phyloP scores from a whole-genome alignment of 1,140 invertebrate species.

The Cherax destructor region DNA sequence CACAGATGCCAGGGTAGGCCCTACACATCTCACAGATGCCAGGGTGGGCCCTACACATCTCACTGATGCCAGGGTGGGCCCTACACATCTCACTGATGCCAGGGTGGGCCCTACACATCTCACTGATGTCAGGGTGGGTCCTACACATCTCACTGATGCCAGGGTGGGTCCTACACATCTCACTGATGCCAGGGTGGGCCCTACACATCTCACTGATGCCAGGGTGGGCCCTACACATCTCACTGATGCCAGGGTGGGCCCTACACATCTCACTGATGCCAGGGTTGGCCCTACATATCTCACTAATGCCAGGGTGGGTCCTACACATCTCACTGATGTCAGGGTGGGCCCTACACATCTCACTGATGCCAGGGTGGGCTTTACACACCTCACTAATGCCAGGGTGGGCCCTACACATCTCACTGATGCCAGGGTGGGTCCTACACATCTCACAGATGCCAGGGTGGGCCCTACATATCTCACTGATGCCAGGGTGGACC shows the following conservation, averaged over 20 bases:
- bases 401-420: not conserved
- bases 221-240: not conserved
- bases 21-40: too few species aligned
- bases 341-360: not conserved
- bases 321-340: not conserved
- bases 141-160: not conserved
- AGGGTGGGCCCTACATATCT: not conserved
- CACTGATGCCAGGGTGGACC: not conserved
- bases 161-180: not conserved
- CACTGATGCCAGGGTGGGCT: too few species aligned
- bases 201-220: not conserved
- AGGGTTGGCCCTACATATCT: not conserved
- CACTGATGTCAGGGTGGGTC: conserved; percentile 78
- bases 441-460: not conserved
- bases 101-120: not conserved
- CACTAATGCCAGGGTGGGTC: conserved; percentile 78
- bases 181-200: too few species aligned
- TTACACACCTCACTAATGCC: not conserved
- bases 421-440: conserved; percentile 78
- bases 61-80: too few species aligned
- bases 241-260: too few species aligned
- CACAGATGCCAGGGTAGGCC: too few species aligned
- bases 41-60: not conserved
- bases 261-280: not conserved
- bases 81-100: not conserved